Conservation (phyloP, 1,140 invertebrate species). For the Aphaenogaster ashmeadi region DNA sequence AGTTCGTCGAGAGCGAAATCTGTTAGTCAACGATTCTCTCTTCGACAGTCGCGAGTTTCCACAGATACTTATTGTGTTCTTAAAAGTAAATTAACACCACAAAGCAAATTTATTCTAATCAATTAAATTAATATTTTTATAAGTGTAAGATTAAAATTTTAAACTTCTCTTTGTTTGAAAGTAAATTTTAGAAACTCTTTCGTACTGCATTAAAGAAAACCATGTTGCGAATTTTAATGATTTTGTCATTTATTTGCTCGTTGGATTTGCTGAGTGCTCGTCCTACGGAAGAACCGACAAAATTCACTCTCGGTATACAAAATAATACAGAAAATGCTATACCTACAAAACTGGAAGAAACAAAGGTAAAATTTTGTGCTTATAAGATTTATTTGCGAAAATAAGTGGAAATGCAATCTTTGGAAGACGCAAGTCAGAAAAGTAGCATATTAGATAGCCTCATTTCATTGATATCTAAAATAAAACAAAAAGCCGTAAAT, state of each 20-base stretch:
- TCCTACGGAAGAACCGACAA: conserved; percentile 77
- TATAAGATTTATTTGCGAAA: neutral
- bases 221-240: conserved; percentile 28
- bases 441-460: neutral
- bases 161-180: neutral
- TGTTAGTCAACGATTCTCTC: conserved; percentile 56
- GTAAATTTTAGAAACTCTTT: neutral
- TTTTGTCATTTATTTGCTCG: neutral
- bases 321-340: conserved; percentile 34
- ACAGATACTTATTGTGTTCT: neutral
- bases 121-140: neutral
- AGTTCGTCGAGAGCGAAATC: conserved; percentile 42
- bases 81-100: neutral
- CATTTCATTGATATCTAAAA: neutral
- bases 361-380: conserved; percentile 75
- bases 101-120: neutral
- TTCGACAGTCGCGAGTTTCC: neutral
- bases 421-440: neutral
- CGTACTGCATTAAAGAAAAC: neutral
- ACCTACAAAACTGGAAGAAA: conserved; percentile 75
- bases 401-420: conserved; percentile 32
- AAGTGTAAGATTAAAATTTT: neutral
- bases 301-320: conserved; percentile 71
- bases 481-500: neutral
- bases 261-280: conserved; percentile 44